Percentiles rank a stretch among this genome's conserved stretches.
Conservation (phyloP, 2,888 invertebrate genomes). For the Meghimatium bilineatum region DNA sequence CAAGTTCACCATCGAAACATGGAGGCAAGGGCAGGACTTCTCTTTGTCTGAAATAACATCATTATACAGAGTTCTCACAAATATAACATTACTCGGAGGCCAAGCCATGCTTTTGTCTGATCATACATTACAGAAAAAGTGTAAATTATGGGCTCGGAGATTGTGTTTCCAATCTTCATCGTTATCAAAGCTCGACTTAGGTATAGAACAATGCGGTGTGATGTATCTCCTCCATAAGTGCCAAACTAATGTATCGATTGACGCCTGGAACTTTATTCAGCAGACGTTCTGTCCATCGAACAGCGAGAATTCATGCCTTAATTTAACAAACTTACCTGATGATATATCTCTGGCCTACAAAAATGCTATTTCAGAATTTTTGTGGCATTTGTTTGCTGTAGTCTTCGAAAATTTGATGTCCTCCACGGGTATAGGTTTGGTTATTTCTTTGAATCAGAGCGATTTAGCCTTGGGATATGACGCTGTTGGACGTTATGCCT, state of each 20-base stretch:
- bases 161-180: background rate
- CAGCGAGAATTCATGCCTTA: conserved; percentile 30
- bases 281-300: conserved; percentile 37
- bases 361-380: conserved; percentile 45
- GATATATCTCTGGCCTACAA: conserved; percentile 43
- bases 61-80: conserved; percentile 43
- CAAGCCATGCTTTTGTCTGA: background rate
- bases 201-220: conserved; percentile 40
- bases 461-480: conserved; percentile 51
- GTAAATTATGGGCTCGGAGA: background rate
- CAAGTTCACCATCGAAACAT: background rate
- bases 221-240: conserved; percentile 45
- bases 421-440: conserved; percentile 13
- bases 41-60: conserved; percentile 24
- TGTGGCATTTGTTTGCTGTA: conserved; percentile 42
- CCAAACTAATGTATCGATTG: background rate
- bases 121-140: background rate
- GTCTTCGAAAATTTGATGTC: conserved; percentile 33
- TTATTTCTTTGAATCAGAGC: conserved; percentile 50
- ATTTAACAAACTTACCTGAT: conserved; percentile 3
- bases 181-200: background rate
- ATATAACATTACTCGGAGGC: conserved; percentile 41
- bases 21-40: background rate
- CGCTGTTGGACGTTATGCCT: background rate
- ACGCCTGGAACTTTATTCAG: conserved; percentile 15